These are phyloP conservation scores for Sarcoramphus papa DNA, from an alignment of 2,797 vertebrate species.

Conservation along the genomic window DNA sequence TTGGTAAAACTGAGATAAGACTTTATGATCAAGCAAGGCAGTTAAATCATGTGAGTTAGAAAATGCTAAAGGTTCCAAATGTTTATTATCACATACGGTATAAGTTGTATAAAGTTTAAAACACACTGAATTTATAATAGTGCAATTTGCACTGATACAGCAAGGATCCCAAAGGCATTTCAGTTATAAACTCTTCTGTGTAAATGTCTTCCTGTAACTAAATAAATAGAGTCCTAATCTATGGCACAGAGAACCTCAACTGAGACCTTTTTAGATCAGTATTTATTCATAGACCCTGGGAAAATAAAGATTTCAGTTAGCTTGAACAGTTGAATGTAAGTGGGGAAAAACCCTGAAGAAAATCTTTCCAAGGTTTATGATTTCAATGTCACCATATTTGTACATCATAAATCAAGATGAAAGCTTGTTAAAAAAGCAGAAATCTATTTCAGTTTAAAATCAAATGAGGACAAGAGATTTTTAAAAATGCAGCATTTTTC, in stretches of 20 bases:
- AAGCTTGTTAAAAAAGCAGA: not conserved
- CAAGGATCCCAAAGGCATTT: not conserved
- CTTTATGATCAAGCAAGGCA: not conserved
- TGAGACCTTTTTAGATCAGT: not conserved
- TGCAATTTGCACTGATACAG: not conserved
- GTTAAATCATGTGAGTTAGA: not conserved
- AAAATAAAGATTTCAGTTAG: not conserved
- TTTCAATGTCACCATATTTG: not conserved
- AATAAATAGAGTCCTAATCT: constrained; percentile 5
- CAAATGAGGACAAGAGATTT: not conserved
- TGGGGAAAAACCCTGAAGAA: not conserved
- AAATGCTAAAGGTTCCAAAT: constrained; percentile 41
- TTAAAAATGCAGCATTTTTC: not conserved
- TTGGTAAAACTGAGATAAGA: constrained; percentile 23
- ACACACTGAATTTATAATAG: not conserved
- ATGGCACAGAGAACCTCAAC: not conserved
- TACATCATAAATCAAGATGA: not conserved
- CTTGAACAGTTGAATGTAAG: not conserved
- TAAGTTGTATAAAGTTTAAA: constrained; percentile 21
- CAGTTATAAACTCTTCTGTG: constrained; percentile 23
- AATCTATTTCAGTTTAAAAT: not conserved
- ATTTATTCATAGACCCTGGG: not conserved
- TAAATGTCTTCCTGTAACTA: constrained; percentile 14
- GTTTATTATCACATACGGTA: constrained; percentile 3
- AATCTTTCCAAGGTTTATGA: not conserved